Percentiles rank a stretch among this genome's conserved stretches.
Conservation (phyloP, 1,140 invertebrate genomes). For the Diabrotica undecimpunctata region DNA sequence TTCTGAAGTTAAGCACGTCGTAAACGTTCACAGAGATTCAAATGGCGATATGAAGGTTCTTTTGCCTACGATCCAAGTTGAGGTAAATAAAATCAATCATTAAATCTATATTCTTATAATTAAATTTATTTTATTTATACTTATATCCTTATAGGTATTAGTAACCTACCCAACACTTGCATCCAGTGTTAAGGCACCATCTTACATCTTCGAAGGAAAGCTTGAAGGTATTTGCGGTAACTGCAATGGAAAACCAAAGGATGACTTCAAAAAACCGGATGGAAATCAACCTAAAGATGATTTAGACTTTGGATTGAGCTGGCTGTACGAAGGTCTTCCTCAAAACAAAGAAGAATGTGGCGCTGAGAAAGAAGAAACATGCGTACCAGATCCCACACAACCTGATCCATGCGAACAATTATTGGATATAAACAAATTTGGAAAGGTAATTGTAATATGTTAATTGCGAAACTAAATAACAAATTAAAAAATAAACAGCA, state of each 20-base stretch:
- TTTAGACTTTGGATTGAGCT: slow-evolving; percentile 59
- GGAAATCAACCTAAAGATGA: slow-evolving; percentile 48
- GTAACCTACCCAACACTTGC: slow-evolving; percentile 43
- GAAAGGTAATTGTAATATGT: slow-evolving; percentile 49
- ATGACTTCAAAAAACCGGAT: slow-evolving; percentile 60
- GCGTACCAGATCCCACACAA: slow-evolving; percentile 53
- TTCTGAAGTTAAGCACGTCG: slow-evolving; percentile 46
- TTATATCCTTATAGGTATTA: slow-evolving; percentile 47
- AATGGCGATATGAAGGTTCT: slow-evolving; percentile 48
- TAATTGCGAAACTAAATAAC: no score
- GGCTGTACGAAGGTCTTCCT: slow-evolving; percentile 52
- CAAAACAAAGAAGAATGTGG: slow-evolving; percentile 36
- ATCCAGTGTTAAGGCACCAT: slow-evolving; percentile 59
- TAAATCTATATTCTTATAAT: neutral
- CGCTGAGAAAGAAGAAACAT: slow-evolving; percentile 46
- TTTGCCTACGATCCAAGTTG: slow-evolving; percentile 48
- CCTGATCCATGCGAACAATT: slow-evolving; percentile 63
- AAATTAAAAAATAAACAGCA: neutral
- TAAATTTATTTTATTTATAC: slow-evolving; percentile 15
- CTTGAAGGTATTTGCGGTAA: slow-evolving; percentile 77
- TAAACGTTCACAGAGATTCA: slow-evolving; percentile 43
- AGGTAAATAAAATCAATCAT: slow-evolving; percentile 32
- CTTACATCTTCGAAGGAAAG: slow-evolving; percentile 65
- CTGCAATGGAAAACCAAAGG: slow-evolving; percentile 64
- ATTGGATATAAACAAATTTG: slow-evolving; percentile 60